These are phyloP conservation scores for Muscina levida DNA, from an alignment of 2,888 invertebrate genomes.

Conservation along the genomic window DNA sequence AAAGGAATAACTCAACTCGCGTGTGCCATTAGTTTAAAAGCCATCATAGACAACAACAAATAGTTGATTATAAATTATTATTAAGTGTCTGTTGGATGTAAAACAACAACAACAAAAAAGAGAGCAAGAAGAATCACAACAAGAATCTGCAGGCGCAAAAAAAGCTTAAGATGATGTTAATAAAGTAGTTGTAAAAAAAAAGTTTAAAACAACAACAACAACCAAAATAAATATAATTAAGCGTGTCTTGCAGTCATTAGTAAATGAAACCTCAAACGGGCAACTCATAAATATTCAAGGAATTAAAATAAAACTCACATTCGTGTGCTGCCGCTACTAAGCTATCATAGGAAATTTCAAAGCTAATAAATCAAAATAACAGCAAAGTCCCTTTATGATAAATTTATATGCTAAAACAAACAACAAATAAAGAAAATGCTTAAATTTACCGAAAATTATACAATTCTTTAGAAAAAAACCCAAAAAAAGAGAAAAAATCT, in stretches of 20 bases:
- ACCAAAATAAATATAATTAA: conserved; percentile 30
- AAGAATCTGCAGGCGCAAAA: conserved; percentile 28
- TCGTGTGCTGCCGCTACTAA: conserved; percentile 53
- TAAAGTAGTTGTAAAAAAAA: conserved; percentile 23
- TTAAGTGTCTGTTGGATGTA: not conserved
- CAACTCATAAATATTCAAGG: conserved; percentile 38
- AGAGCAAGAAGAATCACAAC: conserved; percentile 38
- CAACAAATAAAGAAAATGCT: not conserved
- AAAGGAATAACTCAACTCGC: conserved; percentile 46
- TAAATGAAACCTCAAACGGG: not conserved
- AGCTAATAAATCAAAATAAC: conserved; percentile 35
- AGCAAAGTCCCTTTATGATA: not conserved
- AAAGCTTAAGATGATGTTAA: no score
- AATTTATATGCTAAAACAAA: no score
- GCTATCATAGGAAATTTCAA: conserved; percentile 1
- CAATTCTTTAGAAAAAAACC: not conserved
- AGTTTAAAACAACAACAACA: conserved; percentile 46
- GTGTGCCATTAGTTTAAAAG: conserved; percentile 47
- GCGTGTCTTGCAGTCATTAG: conserved; percentile 55
- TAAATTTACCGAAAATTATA: not conserved
- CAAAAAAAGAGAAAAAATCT: not conserved
- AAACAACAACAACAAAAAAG: conserved; percentile 2
- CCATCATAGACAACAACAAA: conserved; percentile 10
- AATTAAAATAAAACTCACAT: conserved; percentile 28
- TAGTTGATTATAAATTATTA: not conserved